Conservation (phyloP, 1,140 invertebrate genomes). For the Steinernema khuongi region DNA sequence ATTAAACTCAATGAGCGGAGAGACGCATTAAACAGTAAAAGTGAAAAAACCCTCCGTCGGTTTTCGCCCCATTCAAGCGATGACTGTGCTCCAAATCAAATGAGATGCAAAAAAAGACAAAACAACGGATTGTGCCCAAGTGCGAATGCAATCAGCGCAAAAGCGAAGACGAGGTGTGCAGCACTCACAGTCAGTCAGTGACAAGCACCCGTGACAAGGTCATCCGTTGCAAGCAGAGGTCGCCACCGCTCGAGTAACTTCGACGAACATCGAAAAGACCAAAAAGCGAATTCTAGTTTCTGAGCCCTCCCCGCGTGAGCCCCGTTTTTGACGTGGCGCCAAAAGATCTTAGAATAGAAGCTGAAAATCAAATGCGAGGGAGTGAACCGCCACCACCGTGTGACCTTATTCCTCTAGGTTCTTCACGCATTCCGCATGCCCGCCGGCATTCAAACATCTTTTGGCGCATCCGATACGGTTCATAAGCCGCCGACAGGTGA, state of each 20-base stretch:
- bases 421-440: neutral
- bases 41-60: too few species aligned
- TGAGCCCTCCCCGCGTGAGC: neutral
- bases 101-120: too few species aligned
- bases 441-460: neutral
- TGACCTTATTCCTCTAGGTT: neutral
- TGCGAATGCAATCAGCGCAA: neutral
- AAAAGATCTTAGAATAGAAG: neutral
- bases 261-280: neutral
- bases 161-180: neutral
- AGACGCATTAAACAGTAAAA: too few species aligned
- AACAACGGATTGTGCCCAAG: too few species aligned
- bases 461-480: neutral
- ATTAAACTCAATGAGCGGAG: too few species aligned
- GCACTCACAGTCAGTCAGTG: neutral
- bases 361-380: neutral
- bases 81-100: too few species aligned
- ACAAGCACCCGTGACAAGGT: neutral
- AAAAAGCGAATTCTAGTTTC: slow-evolving; percentile 1
- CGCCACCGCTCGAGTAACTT: neutral
- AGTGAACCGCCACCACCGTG: neutral
- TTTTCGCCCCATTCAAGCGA: too few species aligned
- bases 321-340: too few species aligned
- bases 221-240: neutral
- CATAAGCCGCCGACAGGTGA: neutral